Evolutionary conservation across 92 coral and sea anemone species (phyloP), one percentile per base, ranked within the genome.

Genomic region (Nematostella vectensis): DNA sequence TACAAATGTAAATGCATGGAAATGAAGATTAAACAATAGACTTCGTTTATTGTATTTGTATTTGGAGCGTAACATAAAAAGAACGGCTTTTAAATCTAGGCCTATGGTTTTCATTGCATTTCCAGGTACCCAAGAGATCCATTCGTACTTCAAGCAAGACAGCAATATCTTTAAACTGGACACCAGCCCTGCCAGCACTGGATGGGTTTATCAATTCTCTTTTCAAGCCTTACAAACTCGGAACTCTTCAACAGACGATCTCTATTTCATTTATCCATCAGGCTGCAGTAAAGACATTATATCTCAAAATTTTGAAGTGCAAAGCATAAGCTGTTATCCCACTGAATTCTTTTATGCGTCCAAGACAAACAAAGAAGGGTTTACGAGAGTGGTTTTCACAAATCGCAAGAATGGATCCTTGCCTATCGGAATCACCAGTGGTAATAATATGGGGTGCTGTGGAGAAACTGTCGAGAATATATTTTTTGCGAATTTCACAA

Each of bases 181-280:
- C 67, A 54, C 80, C 8, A 17, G 19, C 2, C 71, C 76, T 23
- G 71, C 63, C 24, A 42, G 61, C 27, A 57, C 57, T 30, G 69
- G 64, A 11, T 79, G 86, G 86, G 62, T 54, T 11, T 56, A 79
- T 44, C 80, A 79, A 40, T 79, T 79, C 69, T 65, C 80, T 8
- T 25, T 79, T 31, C 29, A 27, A 21, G 69, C 54, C 16, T 30
- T 36, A 8, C 86, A 79, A 48, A 72, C 80, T 0, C 27, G 56
- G 26, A 67, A 21, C 55, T 58, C 25, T 31, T 40, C 79, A 4
- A 23, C 27, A 25, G 76, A 79, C 27, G 59, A 44, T 11, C 30
- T 79, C 47, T 79, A 72, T 58, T 79, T 65, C 54, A 43, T 61
- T 31, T 72, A 66, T 40, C 76, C 86, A 1, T 3, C 44, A 43